Conservation (phyloP, 2,797 vertebrate species). For the Platalea minor region DNA sequence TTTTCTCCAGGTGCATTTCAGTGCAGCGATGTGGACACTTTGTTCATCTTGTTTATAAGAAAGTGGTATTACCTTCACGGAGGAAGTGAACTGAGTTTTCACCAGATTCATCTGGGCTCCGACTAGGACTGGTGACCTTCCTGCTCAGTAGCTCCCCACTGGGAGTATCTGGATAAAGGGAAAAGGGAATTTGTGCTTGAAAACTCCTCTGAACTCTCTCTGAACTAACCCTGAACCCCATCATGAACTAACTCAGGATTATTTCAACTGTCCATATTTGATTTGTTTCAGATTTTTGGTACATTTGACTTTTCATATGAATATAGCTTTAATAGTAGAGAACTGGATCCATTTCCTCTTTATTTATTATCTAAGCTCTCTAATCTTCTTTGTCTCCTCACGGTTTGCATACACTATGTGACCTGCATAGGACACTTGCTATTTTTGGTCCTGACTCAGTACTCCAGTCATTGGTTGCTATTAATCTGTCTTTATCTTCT, state of each 20-base stretch:
- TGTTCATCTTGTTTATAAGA: background rate
- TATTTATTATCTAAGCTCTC: constrained; percentile 7
- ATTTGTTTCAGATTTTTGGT: constrained; percentile 18
- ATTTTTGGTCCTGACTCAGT: constrained; percentile 17
- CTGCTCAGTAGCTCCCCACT: background rate
- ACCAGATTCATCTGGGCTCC: background rate
- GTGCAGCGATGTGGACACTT: fast-evolving
- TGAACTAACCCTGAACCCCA: constrained; percentile 13
- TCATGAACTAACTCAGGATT: background rate
- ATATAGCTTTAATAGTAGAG: background rate
- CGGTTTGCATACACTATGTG: background rate
- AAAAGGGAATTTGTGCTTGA: background rate
- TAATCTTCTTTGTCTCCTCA: constrained; percentile 24
- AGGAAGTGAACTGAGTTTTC: background rate
- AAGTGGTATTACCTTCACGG: background rate
- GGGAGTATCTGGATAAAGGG: background rate
- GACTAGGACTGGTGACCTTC: background rate
- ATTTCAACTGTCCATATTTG: background rate
- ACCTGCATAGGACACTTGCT: background rate
- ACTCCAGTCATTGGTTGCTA: background rate
- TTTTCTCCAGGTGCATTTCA: background rate
- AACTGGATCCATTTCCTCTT: background rate
- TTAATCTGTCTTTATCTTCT: constrained; percentile 47
- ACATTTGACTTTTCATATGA: background rate
- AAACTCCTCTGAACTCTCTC: constrained; percentile 7